Conservation (phyloP, 2,888 invertebrate species). For the Trissolcus japonicus region DNA sequence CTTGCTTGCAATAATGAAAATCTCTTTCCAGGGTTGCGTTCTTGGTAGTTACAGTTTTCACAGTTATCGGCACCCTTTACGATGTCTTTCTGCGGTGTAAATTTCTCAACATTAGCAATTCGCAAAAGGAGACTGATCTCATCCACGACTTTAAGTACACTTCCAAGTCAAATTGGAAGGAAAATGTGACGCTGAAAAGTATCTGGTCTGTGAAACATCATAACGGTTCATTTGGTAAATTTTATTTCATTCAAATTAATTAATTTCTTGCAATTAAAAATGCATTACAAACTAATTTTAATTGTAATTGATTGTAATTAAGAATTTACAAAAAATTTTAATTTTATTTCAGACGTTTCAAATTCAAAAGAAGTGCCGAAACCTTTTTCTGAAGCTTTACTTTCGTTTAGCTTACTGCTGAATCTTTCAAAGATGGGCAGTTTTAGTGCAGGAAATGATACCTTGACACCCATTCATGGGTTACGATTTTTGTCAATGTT, state of each 20-base stretch:
- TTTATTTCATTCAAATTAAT: not conserved
- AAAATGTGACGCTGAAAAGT: slow-evolving; percentile 61
- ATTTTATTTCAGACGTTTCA: slow-evolving; percentile 59
- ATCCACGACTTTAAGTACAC: slow-evolving; percentile 39
- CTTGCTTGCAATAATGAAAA: slow-evolving; percentile 14
- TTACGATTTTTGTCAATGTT: slow-evolving; percentile 81
- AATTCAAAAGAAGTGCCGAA: slow-evolving; percentile 62
- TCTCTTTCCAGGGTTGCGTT: slow-evolving; percentile 60
- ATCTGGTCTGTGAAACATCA: slow-evolving; percentile 65
- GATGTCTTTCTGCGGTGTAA: slow-evolving; percentile 72
- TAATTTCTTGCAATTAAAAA: not conserved
- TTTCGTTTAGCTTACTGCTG: slow-evolving; percentile 68
- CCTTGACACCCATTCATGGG: slow-evolving; percentile 79
- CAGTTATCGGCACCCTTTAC: slow-evolving; percentile 76
- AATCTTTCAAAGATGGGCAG: slow-evolving; percentile 68
- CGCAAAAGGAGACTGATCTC: slow-evolving; percentile 34
- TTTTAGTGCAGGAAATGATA: slow-evolving; percentile 75
- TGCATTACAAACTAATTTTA: not conserved
- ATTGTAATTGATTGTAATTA: not conserved
- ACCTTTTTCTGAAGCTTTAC: slow-evolving; percentile 64
- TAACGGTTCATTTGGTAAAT: slow-evolving; percentile 64
- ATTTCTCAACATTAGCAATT: slow-evolving; percentile 54
- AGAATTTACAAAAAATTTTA: not conserved
- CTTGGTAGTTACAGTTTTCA: slow-evolving; percentile 70
- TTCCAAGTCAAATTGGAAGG: slow-evolving; percentile 25